phyloP scores from a whole-genome alignment of 1,140 invertebrate species.

The Odontomachus brunneus region DNA sequence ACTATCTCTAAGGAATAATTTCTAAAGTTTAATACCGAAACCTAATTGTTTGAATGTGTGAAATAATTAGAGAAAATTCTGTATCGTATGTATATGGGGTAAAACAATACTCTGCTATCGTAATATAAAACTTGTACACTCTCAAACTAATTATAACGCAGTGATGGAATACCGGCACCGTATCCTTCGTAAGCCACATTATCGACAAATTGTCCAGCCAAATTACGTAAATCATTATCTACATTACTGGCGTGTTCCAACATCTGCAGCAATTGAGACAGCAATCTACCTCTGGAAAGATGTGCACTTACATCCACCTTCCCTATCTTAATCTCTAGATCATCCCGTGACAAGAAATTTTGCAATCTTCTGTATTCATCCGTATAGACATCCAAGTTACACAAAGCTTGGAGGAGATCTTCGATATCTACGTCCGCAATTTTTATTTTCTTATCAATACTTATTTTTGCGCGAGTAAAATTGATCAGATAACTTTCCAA shows the following conservation, averaged over 20 bases:
- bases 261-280: constrained; percentile 37
- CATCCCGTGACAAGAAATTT: constrained; percentile 9
- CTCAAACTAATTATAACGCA: neutral
- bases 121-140: neutral
- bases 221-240: constrained; percentile 27
- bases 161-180: constrained; percentile 4
- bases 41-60: too few species aligned
- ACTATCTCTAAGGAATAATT: too few species aligned
- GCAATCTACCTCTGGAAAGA: constrained; percentile 59
- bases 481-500: neutral
- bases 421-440: constrained; percentile 4
- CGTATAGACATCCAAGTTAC: constrained; percentile 11
- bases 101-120: too few species aligned
- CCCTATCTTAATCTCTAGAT: constrained; percentile 36
- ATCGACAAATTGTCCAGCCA: constrained; percentile 27
- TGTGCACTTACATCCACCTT: constrained; percentile 29
- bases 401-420: constrained; percentile 56
- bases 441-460: neutral
- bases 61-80: too few species aligned
- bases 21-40: too few species aligned
- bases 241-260: neutral
- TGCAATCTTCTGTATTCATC: constrained; percentile 25
- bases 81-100: too few species aligned
- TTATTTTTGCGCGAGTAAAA: neutral
- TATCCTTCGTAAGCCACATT: constrained; percentile 52